phyloP scores from a whole-genome alignment of 2,888 invertebrate species.

The Melolontha melolontha region DNA sequence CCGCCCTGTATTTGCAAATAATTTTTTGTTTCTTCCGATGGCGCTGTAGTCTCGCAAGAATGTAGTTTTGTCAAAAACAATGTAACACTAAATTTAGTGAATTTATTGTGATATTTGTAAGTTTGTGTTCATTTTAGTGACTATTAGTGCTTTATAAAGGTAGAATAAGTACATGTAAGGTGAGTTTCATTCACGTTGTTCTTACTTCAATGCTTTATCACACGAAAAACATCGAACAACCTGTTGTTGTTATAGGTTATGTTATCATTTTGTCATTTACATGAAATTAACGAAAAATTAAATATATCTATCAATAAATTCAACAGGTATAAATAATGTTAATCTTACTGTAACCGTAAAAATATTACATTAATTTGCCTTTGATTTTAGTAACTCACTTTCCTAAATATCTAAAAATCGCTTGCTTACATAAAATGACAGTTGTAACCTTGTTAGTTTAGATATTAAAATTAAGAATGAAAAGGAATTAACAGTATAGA shows the following conservation, averaged over 20 bases:
- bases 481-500: no score
- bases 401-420: no score
- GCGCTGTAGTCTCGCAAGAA: conserved; percentile 11
- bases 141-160: conserved; percentile 26
- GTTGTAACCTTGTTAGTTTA: no score
- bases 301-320: conserved; percentile 18
- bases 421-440: no score
- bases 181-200: conserved; percentile 37
- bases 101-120: conserved; percentile 30
- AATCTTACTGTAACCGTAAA: no score
- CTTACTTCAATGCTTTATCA: neutral
- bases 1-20: neutral
- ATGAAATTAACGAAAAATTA: conserved; percentile 8
- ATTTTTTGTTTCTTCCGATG: neutral
- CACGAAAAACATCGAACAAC: conserved; percentile 20
- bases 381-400: no score
- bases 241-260: conserved; percentile 44
- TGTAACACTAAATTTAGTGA: conserved; percentile 9
- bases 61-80: conserved; percentile 25
- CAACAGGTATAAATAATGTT: conserved; percentile 1
- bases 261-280: conserved; percentile 22
- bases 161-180: conserved; percentile 28
- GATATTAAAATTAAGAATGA: no score
- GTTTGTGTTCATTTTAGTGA: conserved; percentile 33
- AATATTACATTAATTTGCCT: no score